phyloP scores from a whole-genome alignment of 2,888 invertebrate genomes.

The Helicoverpa assulta region DNA sequence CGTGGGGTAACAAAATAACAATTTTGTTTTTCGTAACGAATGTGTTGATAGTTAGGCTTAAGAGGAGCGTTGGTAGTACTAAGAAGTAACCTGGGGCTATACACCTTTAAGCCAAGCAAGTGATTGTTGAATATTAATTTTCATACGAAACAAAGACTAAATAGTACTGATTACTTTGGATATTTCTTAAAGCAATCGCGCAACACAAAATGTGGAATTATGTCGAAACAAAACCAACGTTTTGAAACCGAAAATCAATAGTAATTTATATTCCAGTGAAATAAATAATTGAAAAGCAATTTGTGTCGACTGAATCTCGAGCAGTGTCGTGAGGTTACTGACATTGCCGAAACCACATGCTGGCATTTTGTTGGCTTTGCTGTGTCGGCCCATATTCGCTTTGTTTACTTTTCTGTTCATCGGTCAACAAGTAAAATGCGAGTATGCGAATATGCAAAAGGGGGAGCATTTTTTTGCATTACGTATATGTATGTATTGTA shows the following conservation, averaged over 20 bases:
- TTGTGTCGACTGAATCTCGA: slow-evolving; percentile 37
- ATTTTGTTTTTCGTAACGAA: not conserved
- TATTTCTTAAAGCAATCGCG: not conserved
- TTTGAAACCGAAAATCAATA: slow-evolving; percentile 40
- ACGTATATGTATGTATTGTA: too few relatives aligned
- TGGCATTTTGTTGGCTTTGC: slow-evolving; percentile 11
- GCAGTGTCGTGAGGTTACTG: slow-evolving; percentile 31
- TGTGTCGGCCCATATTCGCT: not conserved
- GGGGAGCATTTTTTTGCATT: not conserved
- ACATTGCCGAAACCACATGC: slow-evolving; percentile 25
- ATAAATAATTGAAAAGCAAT: slow-evolving; percentile 55
- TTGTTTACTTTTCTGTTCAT: not conserved
- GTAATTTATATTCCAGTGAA: slow-evolving; percentile 47
- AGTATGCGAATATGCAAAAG: not conserved
- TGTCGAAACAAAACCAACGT: slow-evolving; percentile 17
- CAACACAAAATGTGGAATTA: slow-evolving; percentile 16
- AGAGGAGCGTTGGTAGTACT: not conserved
- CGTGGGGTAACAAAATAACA: not conserved
- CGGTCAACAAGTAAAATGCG: not conserved
- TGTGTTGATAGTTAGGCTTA: not conserved
- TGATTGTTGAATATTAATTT: too few relatives aligned
- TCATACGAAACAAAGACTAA: too few relatives aligned
- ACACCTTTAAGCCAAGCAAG: too few relatives aligned
- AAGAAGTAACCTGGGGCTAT: not conserved
- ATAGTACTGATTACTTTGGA: too few relatives aligned